Percentiles rank a stretch among this genome's conserved stretches.
Conservation (phyloP, 2,888 invertebrate species). For the Andrena chrysosceles region DNA sequence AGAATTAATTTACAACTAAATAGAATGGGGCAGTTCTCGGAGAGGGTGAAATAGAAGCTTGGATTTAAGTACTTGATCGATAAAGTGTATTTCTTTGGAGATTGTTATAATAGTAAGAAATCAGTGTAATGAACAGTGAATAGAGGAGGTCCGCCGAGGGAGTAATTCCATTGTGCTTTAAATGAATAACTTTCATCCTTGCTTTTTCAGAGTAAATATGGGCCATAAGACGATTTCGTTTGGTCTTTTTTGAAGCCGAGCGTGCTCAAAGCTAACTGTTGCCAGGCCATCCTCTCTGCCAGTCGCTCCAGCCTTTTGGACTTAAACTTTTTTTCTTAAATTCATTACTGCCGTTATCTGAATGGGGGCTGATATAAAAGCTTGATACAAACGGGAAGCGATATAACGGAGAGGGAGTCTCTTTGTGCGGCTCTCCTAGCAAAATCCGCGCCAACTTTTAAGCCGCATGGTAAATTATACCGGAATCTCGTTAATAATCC, state of each 20-base stretch:
- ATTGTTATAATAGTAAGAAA: not conserved
- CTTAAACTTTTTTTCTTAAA: slow-evolving; percentile 35
- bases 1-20: slow-evolving; percentile 12
- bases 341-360: slow-evolving; percentile 52
- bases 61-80: slow-evolving; percentile 3
- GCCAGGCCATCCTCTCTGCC: slow-evolving; percentile 3
- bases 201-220: not conserved
- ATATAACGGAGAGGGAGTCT: slow-evolving; percentile 33
- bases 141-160: not conserved
- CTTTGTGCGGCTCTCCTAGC: slow-evolving; percentile 16
- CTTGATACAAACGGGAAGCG: slow-evolving; percentile 40
- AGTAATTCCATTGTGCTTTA: not conserved
- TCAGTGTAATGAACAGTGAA: not conserved
- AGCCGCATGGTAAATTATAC: slow-evolving; percentile 35
- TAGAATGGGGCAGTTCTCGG: slow-evolving; percentile 5
- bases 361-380: slow-evolving; percentile 30
- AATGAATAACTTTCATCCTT: slow-evolving; percentile 4
- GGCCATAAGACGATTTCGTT: not conserved
- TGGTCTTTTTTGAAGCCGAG: slow-evolving; percentile 5
- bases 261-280: not conserved
- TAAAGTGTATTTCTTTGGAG: not conserved
- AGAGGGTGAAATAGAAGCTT: not conserved
- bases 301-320: slow-evolving; percentile 4
- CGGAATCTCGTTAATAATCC: slow-evolving; percentile 24
- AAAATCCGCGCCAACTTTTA: slow-evolving; percentile 35